Percentiles rank a stretch among this genome's conserved stretches.
Evolutionary conservation across 2,797 vertebrate species (phyloP).

Genomic region (Acrossocheilus wenchowensis): DNA sequence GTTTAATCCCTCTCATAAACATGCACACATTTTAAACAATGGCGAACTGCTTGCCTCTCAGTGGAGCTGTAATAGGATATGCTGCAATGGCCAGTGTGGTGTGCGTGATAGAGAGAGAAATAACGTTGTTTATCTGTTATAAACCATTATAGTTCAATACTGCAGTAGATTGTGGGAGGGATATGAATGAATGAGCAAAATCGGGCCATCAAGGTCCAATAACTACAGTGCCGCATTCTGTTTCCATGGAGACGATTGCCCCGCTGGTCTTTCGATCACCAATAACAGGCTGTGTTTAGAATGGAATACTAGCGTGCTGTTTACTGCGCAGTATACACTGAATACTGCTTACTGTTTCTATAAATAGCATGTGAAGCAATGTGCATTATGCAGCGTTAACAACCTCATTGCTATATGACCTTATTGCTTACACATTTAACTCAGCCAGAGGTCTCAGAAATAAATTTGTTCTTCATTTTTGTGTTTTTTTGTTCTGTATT

Average conservation of each 20-base stretch:
- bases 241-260: constrained; percentile 73
- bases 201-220: constrained; percentile 42
- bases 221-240: constrained; percentile 53
- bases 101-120: background rate
- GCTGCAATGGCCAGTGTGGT: background rate
- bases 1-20: constrained; percentile 40
- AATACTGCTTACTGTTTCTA: background rate
- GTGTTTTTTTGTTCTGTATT: background rate
- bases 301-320: background rate
- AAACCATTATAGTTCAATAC: constrained; percentile 1
- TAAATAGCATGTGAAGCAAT: constrained; percentile 11
- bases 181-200: constrained; percentile 37
- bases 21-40: constrained; percentile 30
- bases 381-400: constrained; percentile 2
- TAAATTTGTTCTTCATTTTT: background rate
- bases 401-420: background rate
- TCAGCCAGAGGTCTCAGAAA: background rate
- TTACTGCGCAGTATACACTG: background rate
- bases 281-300: constrained; percentile 62
- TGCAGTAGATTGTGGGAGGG: constrained; percentile 23
- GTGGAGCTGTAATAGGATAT: constrained; percentile 27
- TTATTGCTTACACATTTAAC: background rate
- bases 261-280: constrained; percentile 72
- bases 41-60: background rate
- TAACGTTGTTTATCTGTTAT: background rate